phyloP scores from a whole-genome alignment of 2,113 vertebrate species.

The Cinclus mexicanus region DNA sequence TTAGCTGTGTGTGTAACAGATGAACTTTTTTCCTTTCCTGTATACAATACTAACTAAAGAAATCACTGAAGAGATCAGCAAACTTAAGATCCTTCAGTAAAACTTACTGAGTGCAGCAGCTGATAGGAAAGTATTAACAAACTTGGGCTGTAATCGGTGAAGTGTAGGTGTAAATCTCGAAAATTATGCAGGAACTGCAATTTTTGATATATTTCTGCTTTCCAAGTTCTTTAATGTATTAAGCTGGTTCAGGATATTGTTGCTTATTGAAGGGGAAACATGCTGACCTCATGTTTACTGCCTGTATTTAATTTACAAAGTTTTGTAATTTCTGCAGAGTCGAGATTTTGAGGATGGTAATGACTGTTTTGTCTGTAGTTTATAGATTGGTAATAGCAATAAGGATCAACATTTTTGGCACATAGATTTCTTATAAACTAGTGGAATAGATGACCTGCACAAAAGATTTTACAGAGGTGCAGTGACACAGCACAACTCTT shows the following conservation, averaged over 20 bases:
- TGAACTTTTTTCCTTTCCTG: not conserved
- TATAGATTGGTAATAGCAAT: not conserved
- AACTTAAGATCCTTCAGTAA: not conserved
- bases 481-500: not conserved
- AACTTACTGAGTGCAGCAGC: not conserved
- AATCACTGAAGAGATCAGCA: not conserved
- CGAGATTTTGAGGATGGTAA: not conserved
- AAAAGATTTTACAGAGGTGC: not conserved
- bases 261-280: not conserved
- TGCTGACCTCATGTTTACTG: not conserved
- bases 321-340: not conserved
- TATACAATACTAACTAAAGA: not conserved
- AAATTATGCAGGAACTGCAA: not conserved
- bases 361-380: not conserved
- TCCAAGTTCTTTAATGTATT: not conserved
- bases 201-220: not conserved
- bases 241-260: not conserved
- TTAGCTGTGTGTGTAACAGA: not conserved
- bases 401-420: not conserved
- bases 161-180: not conserved
- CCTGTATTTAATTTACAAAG: not conserved
- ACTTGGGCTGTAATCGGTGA: not conserved
- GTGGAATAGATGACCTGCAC: not conserved
- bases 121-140: not conserved
- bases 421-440: not conserved